phyloP scores from a whole-genome alignment of 2,113 vertebrate species.

The Siniperca knerii region DNA sequence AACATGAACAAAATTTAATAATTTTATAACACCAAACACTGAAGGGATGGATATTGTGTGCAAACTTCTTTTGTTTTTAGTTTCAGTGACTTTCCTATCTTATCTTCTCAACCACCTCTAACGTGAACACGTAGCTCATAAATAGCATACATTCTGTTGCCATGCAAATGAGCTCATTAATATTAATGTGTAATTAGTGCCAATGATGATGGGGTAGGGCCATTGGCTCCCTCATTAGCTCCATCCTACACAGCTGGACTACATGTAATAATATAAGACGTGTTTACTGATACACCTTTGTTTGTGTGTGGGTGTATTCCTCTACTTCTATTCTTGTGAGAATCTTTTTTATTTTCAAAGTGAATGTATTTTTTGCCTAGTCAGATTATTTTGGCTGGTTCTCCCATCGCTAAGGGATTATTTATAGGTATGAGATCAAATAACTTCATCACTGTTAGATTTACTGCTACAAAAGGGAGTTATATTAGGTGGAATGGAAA shows the following conservation, averaged over 20 bases:
- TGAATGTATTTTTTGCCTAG: neutral
- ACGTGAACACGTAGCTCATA: constrained; percentile 52
- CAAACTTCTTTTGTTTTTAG: constrained; percentile 15
- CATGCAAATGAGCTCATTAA: constrained; percentile 75
- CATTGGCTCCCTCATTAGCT: constrained; percentile 63
- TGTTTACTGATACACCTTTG: constrained; percentile 2
- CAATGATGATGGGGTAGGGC: constrained; percentile 65
- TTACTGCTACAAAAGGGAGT: neutral
- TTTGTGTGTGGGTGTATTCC: neutral
- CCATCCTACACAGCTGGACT: constrained; percentile 65
- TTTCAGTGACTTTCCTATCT: constrained; percentile 39
- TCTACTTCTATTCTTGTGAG: neutral
- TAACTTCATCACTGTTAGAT: neutral
- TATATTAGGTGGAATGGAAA: neutral
- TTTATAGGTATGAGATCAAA: neutral
- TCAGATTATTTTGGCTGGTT: neutral
- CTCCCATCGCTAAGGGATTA: too few species aligned
- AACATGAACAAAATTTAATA: neutral
- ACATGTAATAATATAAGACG: constrained; percentile 39
- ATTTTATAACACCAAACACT: neutral
- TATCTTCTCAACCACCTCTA: constrained; percentile 29
- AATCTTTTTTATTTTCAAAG: neutral
- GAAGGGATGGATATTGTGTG: neutral
- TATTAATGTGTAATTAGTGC: constrained; percentile 80
- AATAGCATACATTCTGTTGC: constrained; percentile 49